phyloP scores from a whole-genome alignment of 2,888 invertebrate species.

The Rhabditophanes sp. region DNA sequence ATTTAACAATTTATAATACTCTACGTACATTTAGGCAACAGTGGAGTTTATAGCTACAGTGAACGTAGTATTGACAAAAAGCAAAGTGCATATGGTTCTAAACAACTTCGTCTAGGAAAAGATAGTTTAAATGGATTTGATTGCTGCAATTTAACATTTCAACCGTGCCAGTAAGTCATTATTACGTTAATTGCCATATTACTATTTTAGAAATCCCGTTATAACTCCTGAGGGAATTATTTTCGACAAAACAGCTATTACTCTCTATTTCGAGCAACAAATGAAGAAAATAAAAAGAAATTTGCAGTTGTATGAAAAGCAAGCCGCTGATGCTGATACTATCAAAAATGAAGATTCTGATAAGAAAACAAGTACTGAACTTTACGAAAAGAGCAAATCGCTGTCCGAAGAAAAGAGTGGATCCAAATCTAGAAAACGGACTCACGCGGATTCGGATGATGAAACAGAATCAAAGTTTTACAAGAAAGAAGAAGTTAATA shows the following conservation, averaged over 20 bases:
- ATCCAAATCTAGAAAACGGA: too few relatives aligned
- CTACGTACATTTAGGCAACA: too few relatives aligned
- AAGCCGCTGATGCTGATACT: conserved; percentile 58
- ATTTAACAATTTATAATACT: background rate
- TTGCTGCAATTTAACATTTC: conserved; percentile 84
- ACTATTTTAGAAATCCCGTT: conserved; percentile 27
- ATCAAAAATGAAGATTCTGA: conserved; percentile 53
- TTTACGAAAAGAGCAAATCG: background rate
- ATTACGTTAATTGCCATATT: background rate
- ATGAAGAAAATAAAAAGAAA: conserved; percentile 76
- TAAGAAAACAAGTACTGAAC: too few relatives aligned
- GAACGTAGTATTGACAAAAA: conserved; percentile 89
- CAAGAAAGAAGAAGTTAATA: too few relatives aligned
- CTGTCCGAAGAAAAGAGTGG: too few relatives aligned
- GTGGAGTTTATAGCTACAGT: conserved; percentile 89
- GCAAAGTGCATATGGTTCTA: conserved; percentile 65
- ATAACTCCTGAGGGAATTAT: conserved; percentile 62
- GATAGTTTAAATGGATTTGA: conserved; percentile 90
- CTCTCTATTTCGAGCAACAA: conserved; percentile 81
- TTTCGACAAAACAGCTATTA: conserved; percentile 87
- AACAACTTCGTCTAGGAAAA: conserved; percentile 62
- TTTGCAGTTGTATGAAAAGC: conserved; percentile 67
- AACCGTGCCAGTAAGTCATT: conserved; percentile 65
- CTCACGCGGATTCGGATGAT: too few relatives aligned
- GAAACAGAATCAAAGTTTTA: too few relatives aligned